A percentile compares a stretch with the other conserved stretches of the same genome.
These are phyloP conservation scores for Cryptotis parvus DNA, from an alignment of 2,113 vertebrate genomes.

Conservation along the genomic window DNA sequence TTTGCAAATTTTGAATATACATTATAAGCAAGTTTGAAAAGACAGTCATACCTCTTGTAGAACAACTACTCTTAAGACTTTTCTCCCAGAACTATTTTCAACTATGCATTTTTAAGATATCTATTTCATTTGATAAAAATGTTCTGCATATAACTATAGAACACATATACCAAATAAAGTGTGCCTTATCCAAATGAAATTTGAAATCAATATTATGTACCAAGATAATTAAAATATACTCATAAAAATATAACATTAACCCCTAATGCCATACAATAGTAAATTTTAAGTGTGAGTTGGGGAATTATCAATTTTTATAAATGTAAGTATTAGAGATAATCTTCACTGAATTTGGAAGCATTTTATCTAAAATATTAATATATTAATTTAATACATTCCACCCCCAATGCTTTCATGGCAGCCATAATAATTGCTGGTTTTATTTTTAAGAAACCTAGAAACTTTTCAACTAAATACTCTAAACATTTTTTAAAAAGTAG, in stretches of 20 bases:
- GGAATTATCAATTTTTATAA: not conserved
- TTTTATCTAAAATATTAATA: conserved; percentile 55
- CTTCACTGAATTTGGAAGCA: conserved; percentile 14
- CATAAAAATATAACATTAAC: conserved; percentile 16
- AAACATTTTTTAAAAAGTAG: too few species aligned
- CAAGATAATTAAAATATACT: not conserved
- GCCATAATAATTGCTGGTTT: not conserved
- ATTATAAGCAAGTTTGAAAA: conserved; percentile 44
- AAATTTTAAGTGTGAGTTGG: too few species aligned
- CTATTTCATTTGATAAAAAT: conserved; percentile 3
- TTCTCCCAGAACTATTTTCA: conserved; percentile 27
- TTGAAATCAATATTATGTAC: conserved; percentile 24
- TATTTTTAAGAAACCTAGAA: conserved; percentile 27
- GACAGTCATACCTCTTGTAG: not conserved
- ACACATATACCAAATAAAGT: conserved; percentile 35
- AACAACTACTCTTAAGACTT: not conserved
- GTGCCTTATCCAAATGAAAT: not conserved
- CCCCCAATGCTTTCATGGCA: not conserved
- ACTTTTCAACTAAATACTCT: too few species aligned
- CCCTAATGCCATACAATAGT: not conserved
- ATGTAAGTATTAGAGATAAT: conserved; percentile 41
- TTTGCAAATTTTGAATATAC: not conserved
- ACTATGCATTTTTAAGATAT: not conserved
- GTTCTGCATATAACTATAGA: not conserved
- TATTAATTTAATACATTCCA: not conserved